These are phyloP conservation scores for Drosophila biarmipes DNA, from an alignment of 1,140 invertebrate species.

Conservation along the genomic window DNA sequence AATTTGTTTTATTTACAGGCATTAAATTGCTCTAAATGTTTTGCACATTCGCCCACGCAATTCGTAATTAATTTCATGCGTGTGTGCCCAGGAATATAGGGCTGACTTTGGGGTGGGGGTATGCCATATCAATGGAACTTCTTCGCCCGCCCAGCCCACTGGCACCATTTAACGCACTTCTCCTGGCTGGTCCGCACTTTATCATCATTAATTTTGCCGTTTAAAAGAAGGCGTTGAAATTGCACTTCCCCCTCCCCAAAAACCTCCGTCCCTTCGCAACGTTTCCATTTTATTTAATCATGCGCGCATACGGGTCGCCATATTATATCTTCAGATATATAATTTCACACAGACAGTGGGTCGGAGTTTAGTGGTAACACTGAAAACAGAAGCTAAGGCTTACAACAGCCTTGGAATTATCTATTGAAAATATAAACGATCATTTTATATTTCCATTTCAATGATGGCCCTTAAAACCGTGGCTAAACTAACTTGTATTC, in stretches of 20 bases:
- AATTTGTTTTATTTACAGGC: constrained; percentile 38
- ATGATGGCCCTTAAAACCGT: too few species aligned
- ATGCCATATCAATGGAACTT: not conserved
- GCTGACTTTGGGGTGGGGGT: not conserved
- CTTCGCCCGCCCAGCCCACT: not conserved
- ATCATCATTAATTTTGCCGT: constrained; percentile 59
- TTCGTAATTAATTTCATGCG: constrained; percentile 53
- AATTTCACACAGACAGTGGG: constrained; percentile 11
- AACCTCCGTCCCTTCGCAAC: not conserved
- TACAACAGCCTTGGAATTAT: too few species aligned
- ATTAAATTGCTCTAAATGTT: constrained; percentile 44
- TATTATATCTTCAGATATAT: constrained; percentile 34
- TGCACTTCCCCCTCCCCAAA: constrained; percentile 30
- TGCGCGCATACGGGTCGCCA: constrained; percentile 46
- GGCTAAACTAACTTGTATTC: too few species aligned
- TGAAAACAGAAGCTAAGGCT: too few species aligned
- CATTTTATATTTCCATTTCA: too few species aligned
- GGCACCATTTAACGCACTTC: not conserved
- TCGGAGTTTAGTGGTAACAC: not conserved
- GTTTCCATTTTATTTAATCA: constrained; percentile 54
- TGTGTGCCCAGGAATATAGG: constrained; percentile 32
- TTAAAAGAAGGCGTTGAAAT: constrained; percentile 62
- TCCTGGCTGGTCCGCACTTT: constrained; percentile 17
- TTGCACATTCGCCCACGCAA: constrained; percentile 22
- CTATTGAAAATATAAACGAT: too few species aligned